phyloP scores from a whole-genome alignment of 2,888 invertebrate species.

The Drosophila merina region DNA sequence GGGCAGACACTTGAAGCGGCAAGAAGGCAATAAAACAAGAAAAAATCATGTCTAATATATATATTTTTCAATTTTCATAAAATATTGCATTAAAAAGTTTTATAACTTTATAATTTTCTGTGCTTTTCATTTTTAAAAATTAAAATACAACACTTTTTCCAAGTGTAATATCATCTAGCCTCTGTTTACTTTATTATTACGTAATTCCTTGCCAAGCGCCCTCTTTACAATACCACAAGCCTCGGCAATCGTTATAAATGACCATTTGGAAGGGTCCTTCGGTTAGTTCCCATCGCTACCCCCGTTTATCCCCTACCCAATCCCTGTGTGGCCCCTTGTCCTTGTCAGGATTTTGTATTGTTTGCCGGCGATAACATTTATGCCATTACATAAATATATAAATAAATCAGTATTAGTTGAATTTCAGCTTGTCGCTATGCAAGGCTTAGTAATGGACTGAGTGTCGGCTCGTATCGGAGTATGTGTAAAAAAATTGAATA shows the following conservation, averaged over 20 bases:
- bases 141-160: not conserved
- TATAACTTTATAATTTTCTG: not conserved
- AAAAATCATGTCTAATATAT: not conserved
- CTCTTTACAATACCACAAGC: constrained; percentile 4
- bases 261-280: constrained; percentile 62
- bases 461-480: constrained; percentile 7
- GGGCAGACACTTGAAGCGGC: not conserved
- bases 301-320: constrained; percentile 26
- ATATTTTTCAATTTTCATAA: not conserved
- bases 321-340: constrained; percentile 46
- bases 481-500: constrained; percentile 52
- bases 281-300: constrained; percentile 34
- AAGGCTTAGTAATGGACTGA: constrained; percentile 26
- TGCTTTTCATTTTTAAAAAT: not conserved
- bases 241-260: constrained; percentile 72
- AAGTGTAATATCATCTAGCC: constrained; percentile 2
- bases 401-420: constrained; percentile 75
- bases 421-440: constrained; percentile 41
- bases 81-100: not conserved
- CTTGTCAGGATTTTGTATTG: constrained; percentile 56
- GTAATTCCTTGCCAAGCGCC: constrained; percentile 44
- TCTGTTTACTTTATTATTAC: constrained; percentile 69
- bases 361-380: constrained; percentile 74
- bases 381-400: constrained; percentile 74
- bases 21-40: not conserved